Evolutionary conservation across 2,888 invertebrate species (phyloP).

Genomic region (Epirrita christyi): DNA sequence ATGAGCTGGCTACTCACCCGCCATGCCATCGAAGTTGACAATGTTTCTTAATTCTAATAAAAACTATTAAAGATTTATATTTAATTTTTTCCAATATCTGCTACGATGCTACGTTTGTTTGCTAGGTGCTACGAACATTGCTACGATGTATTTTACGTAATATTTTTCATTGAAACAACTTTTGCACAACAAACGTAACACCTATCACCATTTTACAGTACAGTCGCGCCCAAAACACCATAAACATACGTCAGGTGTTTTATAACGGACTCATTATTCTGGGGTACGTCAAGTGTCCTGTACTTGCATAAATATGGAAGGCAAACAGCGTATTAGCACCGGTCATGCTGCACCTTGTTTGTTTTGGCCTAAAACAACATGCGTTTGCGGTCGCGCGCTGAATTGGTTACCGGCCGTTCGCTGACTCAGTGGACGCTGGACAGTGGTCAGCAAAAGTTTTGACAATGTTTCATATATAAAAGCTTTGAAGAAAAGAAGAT

Average conservation of each 20-base stretch:
- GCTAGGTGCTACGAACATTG: background rate
- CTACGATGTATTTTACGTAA: slow-evolving; percentile 2
- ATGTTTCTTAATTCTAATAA: too few relatives aligned
- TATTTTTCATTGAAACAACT: background rate
- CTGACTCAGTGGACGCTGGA: slow-evolving; percentile 75
- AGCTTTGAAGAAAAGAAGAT: too few relatives aligned
- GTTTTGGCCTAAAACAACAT: slow-evolving; percentile 82
- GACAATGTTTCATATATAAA: background rate
- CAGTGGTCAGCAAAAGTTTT: slow-evolving; percentile 43
- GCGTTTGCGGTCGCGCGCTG: slow-evolving; percentile 76
- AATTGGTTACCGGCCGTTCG: slow-evolving; percentile 78
- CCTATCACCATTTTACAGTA: slow-evolving; percentile 31
- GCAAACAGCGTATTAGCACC: slow-evolving; percentile 80
- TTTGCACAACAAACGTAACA: background rate
- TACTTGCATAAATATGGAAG: slow-evolving; percentile 76
- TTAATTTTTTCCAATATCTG: background rate
- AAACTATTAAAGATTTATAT: too few relatives aligned
- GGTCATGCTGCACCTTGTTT: slow-evolving; percentile 81
- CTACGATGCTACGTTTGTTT: slow-evolving; percentile 13
- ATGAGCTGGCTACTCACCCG: too few relatives aligned
- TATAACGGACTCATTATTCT: slow-evolving; percentile 82
- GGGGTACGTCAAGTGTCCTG: slow-evolving; percentile 62
- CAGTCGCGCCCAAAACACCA: slow-evolving; percentile 47
- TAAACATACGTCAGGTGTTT: slow-evolving; percentile 64
- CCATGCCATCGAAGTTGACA: too few relatives aligned